phyloP scores from a whole-genome alignment of 2,113 vertebrate species.

The Nyctereutes procyonoides region DNA sequence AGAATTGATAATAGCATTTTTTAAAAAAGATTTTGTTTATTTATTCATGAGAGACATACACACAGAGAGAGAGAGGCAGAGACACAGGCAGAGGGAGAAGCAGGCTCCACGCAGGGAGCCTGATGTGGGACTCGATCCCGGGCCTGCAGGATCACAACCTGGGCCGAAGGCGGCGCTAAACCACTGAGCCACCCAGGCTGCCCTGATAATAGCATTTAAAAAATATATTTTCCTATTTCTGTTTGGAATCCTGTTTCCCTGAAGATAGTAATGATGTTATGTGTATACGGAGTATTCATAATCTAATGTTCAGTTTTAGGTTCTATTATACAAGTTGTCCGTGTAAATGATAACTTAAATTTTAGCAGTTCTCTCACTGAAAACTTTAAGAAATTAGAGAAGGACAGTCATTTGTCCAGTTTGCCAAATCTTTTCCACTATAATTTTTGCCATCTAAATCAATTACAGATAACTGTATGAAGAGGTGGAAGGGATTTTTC shows the following conservation, averaged over 20 bases:
- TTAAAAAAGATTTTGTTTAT: too few species aligned
- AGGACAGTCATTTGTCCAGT: neutral
- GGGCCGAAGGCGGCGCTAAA: too few species aligned
- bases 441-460: slow-evolving; percentile 10
- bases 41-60: too few species aligned
- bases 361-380: neutral
- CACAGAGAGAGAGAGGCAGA: too few species aligned
- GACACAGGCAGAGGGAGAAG: too few species aligned
- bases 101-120: too few species aligned
- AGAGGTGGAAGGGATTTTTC: neutral
- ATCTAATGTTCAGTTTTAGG: neutral
- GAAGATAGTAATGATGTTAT: neutral
- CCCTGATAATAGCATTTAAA: neutral
- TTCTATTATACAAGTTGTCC: neutral
- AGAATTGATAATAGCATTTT: neutral
- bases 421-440: neutral
- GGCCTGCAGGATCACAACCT: too few species aligned
- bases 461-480: neutral
- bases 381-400: slow-evolving; percentile 17
- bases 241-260: neutral
- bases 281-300: neutral
- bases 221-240: neutral
- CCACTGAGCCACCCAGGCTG: too few species aligned
- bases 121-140: too few species aligned
- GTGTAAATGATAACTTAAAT: neutral